Percentiles rank a stretch among this genome's conserved stretches.
Evolutionary conservation across 2,797 vertebrate genomes (phyloP).

Genomic region (Catharus ustulatus): DNA sequence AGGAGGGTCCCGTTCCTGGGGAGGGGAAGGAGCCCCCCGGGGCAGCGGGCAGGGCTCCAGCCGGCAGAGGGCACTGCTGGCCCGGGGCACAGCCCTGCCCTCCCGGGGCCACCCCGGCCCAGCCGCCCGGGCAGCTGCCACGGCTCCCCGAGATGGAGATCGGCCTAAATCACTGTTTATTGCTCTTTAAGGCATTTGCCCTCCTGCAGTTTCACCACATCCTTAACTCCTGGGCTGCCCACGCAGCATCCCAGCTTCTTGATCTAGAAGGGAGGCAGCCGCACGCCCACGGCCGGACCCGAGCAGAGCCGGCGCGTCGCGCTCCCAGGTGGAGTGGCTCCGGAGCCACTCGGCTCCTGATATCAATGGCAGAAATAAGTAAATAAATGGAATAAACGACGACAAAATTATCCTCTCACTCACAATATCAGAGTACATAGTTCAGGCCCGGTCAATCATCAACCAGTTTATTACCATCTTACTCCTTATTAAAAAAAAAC

Average conservation of each 20-base stretch:
- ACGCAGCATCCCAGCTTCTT: constrained; percentile 37
- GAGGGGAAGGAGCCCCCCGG: background rate
- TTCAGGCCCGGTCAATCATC: constrained; percentile 51
- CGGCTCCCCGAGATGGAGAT: background rate
- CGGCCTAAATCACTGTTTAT: background rate
- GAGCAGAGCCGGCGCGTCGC: background rate
- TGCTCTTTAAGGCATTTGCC: background rate
- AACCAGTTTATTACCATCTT: constrained; percentile 59
- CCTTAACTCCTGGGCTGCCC: constrained; percentile 42
- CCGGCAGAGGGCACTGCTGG: constrained; percentile 19
- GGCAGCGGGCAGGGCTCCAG: background rate
- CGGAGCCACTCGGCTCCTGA: background rate
- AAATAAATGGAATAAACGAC: background rate
- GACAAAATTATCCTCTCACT: constrained; percentile 33
- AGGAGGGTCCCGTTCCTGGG: background rate
- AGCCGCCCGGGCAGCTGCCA: background rate
- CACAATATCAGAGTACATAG: constrained; percentile 66
- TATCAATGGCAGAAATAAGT: background rate
- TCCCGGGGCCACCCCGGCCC: background rate
- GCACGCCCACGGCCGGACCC: background rate
- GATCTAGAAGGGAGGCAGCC: constrained; percentile 41
- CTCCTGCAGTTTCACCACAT: constrained; percentile 50
- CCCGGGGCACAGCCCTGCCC: background rate
- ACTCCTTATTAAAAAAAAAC: constrained; percentile 44
- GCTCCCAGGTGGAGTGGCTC: background rate